Base-by-base conservation (phyloP, 92 coral and sea anemone species). In the Siderastrea radians region DNA sequence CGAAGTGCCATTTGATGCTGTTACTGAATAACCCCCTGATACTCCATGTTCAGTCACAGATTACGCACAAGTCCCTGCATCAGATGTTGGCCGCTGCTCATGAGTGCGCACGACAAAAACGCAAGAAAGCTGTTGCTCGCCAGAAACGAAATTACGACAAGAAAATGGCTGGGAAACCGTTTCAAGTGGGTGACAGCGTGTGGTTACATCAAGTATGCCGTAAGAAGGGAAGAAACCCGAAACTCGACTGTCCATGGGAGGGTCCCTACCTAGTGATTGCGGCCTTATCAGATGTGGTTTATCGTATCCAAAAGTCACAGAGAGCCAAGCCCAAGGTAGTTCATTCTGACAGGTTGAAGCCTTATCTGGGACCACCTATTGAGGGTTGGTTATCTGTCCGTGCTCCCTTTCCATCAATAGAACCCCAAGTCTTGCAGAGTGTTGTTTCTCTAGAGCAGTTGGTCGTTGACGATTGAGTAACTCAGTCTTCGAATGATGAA, bases 71-170 rank as follows among this genome's bases (percentile, higher is more conserved):
- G 90, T 26, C 94, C 47, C 50, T 91, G 26, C 74, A 87, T 17
- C 4, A 72, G 52, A 77, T 85, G 48, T 51, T 84, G 81, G 84
- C 84, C 16, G 66, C 74, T 47, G 82, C 91, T 10, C 86, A 87
- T 50, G 91, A 87, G 44, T 12, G 49, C 4, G 89, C 93, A 14
- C 60, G 94, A 63, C 71, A 57, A 76, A 88, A 77, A 53, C 82
- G 77, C 4, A 75, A 72, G 38, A 61, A 75, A 46, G 89, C 89
- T 38, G 91, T 81, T 2, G 88, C 51, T n/a, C 79, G 91, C 64
- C 89, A 91, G 81, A 91, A 91, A 79, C 80, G 91, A n/a, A 91
- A 87, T 48, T 91, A 91, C 38, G 88, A 87, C 77, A 91, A 87
- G 50, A 44, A 74, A 4, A 63, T 86, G 50, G 61, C 86, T 6